Evolutionary conservation across 2,113 vertebrate species (phyloP).

Genomic region (Porphyrio hochstetteri): DNA sequence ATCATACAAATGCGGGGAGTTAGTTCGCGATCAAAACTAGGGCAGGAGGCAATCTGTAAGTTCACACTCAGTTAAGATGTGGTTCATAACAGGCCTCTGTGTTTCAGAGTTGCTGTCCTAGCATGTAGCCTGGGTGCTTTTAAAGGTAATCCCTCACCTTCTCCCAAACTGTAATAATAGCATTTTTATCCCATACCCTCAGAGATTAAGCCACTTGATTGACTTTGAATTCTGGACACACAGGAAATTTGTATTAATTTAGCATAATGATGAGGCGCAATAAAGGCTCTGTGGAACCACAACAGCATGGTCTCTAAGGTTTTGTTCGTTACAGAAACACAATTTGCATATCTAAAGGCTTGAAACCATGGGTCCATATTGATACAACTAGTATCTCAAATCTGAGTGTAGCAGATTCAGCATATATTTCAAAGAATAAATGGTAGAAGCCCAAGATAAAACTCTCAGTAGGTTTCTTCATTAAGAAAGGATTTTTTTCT

Average conservation of each 20-base stretch:
- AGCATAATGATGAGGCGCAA: conserved; percentile 68
- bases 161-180: conserved; percentile 54
- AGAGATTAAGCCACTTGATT: conserved; percentile 67
- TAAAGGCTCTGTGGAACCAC: conserved; percentile 54
- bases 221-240: conserved; percentile 72
- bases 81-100: background rate
- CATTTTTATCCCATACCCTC: conserved; percentile 55
- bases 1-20: background rate
- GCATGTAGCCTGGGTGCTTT: conserved; percentile 14
- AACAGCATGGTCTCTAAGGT: conserved; percentile 56
- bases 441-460: conserved; percentile 71
- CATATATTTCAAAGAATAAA: conserved; percentile 69
- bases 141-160: conserved; percentile 54
- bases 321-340: conserved; percentile 61
- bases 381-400: conserved; percentile 72
- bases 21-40: background rate
- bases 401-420: conserved; percentile 66
- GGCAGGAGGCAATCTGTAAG: conserved; percentile 7
- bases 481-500: conserved; percentile 60
- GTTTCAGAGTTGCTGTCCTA: conserved; percentile 46
- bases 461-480: conserved; percentile 70
- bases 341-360: conserved; percentile 70
- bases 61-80: background rate
- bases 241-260: conserved; percentile 73
- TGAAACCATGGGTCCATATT: conserved; percentile 69